A percentile compares a stretch with the other conserved stretches of the same genome.
Evolutionary conservation across 2,888 invertebrate species (phyloP).

Genomic region (Drosophila demipolita): DNA sequence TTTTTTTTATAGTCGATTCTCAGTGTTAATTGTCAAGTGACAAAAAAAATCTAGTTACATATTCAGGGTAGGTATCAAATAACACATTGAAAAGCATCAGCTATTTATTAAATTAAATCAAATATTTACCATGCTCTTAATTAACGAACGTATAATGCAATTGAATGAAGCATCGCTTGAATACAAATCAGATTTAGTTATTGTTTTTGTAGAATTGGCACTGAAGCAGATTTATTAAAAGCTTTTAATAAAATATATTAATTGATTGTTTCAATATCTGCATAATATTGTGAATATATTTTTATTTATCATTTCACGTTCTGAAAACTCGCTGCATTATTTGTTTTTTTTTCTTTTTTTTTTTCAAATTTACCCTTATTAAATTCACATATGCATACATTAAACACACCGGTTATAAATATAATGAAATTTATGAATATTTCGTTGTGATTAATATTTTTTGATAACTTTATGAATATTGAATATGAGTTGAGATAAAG

Average conservation of each 20-base stretch:
- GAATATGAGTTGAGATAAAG: not conserved
- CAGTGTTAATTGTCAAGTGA: conserved; percentile 10
- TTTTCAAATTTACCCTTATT: not conserved
- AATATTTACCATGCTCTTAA: not conserved
- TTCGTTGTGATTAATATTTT: not conserved
- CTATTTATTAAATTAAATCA: not conserved
- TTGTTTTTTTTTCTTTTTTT: not conserved
- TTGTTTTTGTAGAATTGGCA: not conserved
- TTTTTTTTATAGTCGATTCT: conserved; percentile 26
- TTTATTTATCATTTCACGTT: not conserved
- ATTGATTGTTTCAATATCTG: not conserved
- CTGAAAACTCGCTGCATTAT: not conserved
- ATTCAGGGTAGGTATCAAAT: conserved; percentile 30
- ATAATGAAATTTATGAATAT: not conserved
- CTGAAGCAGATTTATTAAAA: not conserved
- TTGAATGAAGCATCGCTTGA: conserved; percentile 5
- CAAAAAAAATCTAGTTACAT: conserved; percentile 17
- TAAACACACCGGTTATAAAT: not conserved
- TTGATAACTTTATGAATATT: not conserved
- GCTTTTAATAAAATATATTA: not conserved
- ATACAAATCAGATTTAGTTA: not conserved
- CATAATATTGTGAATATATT: too few species aligned
- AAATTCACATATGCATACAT: not conserved
- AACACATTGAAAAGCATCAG: not conserved
- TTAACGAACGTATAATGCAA: not conserved